Evolutionary conservation across 2,113 vertebrate species (phyloP).

Genomic region (Sylvilagus bachmani): DNA sequence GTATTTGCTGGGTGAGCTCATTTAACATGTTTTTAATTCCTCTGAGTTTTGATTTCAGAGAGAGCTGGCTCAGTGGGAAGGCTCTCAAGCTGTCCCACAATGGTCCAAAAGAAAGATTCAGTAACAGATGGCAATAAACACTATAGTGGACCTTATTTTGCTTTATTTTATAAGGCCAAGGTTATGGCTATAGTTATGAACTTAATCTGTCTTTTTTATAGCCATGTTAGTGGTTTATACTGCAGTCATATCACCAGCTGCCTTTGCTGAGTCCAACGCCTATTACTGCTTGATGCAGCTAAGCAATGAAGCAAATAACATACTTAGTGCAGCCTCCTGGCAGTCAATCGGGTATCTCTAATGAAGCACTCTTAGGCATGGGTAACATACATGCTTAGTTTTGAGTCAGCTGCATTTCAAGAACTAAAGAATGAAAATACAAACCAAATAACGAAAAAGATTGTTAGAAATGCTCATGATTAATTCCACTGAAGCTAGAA

Average conservation of each 20-base stretch:
- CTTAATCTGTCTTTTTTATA: conserved; percentile 82
- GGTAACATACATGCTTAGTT: not conserved
- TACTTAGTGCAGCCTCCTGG: not conserved
- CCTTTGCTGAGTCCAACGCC: not conserved
- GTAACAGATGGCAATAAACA: conserved; percentile 84
- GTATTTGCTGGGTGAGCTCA: conserved; percentile 73
- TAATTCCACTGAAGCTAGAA: not conserved
- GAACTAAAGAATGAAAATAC: not conserved
- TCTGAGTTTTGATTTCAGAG: conserved; percentile 81
- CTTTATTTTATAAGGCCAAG: conserved; percentile 81
- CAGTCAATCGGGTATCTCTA: not conserved
- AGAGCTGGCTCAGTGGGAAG: conserved; percentile 78
- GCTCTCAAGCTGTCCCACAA: conserved; percentile 77
- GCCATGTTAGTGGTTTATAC: conserved; percentile 64
- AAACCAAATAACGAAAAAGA: not conserved
- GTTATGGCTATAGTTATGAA: conserved; percentile 83
- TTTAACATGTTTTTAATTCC: conserved; percentile 75
- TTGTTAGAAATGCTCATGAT: not conserved
- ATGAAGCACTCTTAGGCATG: not conserved
- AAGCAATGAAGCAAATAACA: not conserved
- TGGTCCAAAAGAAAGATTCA: conserved; percentile 77
- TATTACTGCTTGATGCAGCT: not conserved
- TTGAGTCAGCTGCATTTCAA: not conserved
- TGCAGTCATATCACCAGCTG: conserved; percentile 65
- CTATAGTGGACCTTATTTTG: conserved; percentile 79